Evolutionary conservation across 23 tunicate genomes (phyloP), one percentile per base, ranked within the genome.

Genomic region (Diplosoma virens): DNA sequence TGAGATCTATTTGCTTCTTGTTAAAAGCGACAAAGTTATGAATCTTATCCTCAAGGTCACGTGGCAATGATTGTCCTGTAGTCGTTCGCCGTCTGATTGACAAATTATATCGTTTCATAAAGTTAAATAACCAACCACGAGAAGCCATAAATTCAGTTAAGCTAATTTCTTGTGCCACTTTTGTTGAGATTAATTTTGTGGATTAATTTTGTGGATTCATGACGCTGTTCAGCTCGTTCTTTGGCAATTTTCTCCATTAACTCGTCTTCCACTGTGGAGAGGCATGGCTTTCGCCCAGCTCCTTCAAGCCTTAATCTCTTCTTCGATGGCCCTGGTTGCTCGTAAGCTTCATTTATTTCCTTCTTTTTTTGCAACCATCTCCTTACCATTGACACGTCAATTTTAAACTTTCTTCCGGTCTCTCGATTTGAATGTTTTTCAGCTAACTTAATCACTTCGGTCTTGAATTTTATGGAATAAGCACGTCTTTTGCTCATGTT

Each of bases 401-500:
- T 47, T 59, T 75, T 47, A 81, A 81, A 81, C 52, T 72, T 81
- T 32, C 80, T 54, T 3, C 79, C 86, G 26, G 86, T 72, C 32
- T 71, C 79, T 73, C 86, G 69, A 36, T 71, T 55, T 55, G 54
- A 71, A 60, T 81, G 69, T 35, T 81, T 35, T 72, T 81, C 86
- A 58, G 86, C 86, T 55, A 71, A 81, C 71, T 58, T 72, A 36
- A 81, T n/a, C n/a, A n/a, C 86, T n/a, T 81, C 79, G 17, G 41
- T 76, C 33, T 81, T 81, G 45, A 81, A 81, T 33, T 72, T 58
- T 5, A 81, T 48, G 1, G 70, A 30, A 81, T 81, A 81, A 23
- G 86, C 82, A 71, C 70, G 86, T 59, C 79, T 81, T 80, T 70
- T 74, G 53, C 73, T 74, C 71, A 65, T 65, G n/a, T n/a, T n/a